Evolutionary conservation across 92 coral and sea anemone species (phyloP).

Genomic region (Zoanthus gigantus): DNA sequence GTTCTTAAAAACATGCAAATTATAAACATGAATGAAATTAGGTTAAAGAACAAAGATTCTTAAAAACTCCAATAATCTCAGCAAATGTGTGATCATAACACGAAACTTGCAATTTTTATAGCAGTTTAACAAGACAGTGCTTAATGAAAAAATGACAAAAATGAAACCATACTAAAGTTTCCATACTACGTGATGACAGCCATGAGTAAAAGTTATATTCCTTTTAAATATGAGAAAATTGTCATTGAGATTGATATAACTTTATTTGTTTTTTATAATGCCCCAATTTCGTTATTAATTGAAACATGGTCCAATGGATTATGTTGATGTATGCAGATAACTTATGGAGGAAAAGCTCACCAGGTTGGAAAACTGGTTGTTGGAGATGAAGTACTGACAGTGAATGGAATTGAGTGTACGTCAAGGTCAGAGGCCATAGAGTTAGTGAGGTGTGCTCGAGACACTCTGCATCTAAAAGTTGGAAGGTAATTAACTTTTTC

Average conservation of each 20-base stretch:
- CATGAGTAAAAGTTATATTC: too few relatives aligned
- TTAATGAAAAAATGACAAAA: too few relatives aligned
- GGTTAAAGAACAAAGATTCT: too few relatives aligned
- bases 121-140: too few relatives aligned
- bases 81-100: too few relatives aligned
- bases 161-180: too few relatives aligned
- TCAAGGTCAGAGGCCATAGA: conserved; percentile 94
- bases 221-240: too few relatives aligned
- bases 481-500: conserved; percentile 67
- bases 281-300: neutral
- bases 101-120: too few relatives aligned
- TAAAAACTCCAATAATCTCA: too few relatives aligned
- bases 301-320: neutral
- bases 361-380: conserved; percentile 67
- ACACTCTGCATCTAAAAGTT: conserved; percentile 73
- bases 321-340: conserved; percentile 61
- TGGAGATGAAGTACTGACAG: conserved; percentile 93
- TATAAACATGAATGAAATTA: too few relatives aligned
- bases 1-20: neutral
- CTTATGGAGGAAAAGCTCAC: conserved; percentile 96
- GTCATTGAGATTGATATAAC: neutral
- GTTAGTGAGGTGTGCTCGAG: conserved; percentile 81
- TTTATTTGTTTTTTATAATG: neutral
- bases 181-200: too few relatives aligned
- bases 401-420: conserved; percentile 83